Evolutionary conservation across 92 coral and sea anemone species (phyloP).

Genomic region (Metridium senile): DNA sequence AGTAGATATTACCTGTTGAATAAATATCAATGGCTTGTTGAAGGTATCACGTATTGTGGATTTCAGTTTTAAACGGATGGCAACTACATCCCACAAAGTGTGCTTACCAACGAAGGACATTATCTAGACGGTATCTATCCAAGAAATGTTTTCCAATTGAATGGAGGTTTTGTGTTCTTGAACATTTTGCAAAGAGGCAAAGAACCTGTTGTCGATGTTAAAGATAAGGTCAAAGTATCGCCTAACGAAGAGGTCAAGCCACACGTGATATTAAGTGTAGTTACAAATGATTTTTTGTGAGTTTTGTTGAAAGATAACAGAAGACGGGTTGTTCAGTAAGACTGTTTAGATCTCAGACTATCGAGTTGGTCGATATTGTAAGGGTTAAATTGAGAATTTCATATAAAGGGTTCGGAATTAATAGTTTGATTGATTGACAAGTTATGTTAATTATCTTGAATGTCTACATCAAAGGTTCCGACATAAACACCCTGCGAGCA

Average conservation of each 20-base stretch:
- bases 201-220: constrained; percentile 11
- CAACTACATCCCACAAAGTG: too few species aligned
- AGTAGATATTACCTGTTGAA: too few species aligned
- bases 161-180: too few species aligned
- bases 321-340: neutral
- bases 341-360: neutral
- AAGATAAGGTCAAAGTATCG: constrained; percentile 6
- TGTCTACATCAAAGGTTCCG: constrained; percentile 33
- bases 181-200: too few species aligned
- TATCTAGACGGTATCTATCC: too few species aligned
- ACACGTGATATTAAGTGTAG: neutral
- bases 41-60: too few species aligned
- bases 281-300: neutral
- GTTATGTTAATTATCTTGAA: constrained; percentile 45
- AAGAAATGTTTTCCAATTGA: too few species aligned
- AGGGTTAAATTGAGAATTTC: neutral
- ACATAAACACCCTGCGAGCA: constrained; percentile 10
- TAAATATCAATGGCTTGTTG: too few species aligned
- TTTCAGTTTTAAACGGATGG: too few species aligned
- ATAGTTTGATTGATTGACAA: constrained; percentile 25
- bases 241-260: neutral
- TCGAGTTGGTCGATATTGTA: neutral
- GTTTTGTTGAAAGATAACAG: neutral
- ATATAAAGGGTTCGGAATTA: neutral
- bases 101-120: too few species aligned